Conservation (phyloP, 1,140 invertebrate genomes). For the Grapholita molesta region DNA sequence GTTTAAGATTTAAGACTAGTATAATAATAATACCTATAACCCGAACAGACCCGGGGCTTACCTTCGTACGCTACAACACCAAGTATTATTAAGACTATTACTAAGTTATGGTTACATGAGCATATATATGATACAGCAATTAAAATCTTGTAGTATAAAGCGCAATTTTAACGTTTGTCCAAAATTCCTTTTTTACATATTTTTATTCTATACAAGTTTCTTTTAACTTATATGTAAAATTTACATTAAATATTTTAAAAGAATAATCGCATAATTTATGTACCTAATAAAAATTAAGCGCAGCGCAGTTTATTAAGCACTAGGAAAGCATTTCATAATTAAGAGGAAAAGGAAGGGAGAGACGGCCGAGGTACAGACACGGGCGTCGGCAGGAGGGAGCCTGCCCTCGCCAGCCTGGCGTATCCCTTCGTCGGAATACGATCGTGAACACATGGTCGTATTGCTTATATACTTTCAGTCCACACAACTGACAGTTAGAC, state of each 20-base stretch:
- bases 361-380: background rate
- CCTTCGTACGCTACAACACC: conserved; percentile 59
- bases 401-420: background rate
- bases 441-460: background rate
- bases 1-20: conserved; percentile 56
- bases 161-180: conserved; percentile 66
- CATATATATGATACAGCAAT: conserved; percentile 49
- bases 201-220: conserved; percentile 24
- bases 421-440: background rate
- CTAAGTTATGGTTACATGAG: conserved; percentile 52
- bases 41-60: conserved; percentile 44
- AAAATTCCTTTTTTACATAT: conserved; percentile 62
- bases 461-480: background rate
- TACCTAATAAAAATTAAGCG: background rate
- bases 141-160: conserved; percentile 44
- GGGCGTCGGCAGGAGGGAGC: background rate
- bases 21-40: conserved; percentile 52
- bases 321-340: background rate
- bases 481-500: background rate
- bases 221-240: background rate
- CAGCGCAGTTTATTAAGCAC: background rate
- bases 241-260: background rate
- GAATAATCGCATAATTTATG: background rate
- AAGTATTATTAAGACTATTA: conserved; percentile 49
- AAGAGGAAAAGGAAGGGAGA: background rate